phyloP scores from a whole-genome alignment of 2,888 invertebrate species.

The Cantharis rufa region DNA sequence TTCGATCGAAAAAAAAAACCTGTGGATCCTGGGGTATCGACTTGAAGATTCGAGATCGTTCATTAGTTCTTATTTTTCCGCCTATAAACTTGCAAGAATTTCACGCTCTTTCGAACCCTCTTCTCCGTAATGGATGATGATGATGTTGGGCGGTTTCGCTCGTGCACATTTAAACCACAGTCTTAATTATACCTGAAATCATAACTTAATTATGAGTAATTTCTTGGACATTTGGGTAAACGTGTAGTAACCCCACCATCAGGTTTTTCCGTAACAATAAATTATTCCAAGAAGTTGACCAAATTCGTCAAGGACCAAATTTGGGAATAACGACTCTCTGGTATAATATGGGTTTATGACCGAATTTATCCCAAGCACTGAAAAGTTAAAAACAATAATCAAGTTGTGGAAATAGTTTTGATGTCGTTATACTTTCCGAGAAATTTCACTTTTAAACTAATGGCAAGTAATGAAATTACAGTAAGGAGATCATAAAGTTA shows the following conservation, averaged over 20 bases:
- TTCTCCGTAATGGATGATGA: neutral
- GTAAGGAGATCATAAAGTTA: neutral
- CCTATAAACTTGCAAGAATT: neutral
- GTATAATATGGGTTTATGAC: no score
- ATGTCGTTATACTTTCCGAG: neutral
- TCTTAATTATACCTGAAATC: neutral
- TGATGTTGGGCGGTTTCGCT: neutral
- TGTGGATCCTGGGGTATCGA: no score
- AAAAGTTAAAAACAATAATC: neutral
- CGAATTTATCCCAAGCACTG: no score
- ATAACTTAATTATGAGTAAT: neutral
- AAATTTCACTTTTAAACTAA: neutral
- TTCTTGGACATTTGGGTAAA: neutral
- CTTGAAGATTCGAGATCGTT: no score
- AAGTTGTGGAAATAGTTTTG: neutral
- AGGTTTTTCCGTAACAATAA: neutral
- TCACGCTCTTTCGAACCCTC: neutral
- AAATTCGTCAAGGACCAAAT: neutral
- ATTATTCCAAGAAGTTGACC: neutral
- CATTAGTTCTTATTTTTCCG: neutral
- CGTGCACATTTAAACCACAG: neutral
- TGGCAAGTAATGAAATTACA: neutral
- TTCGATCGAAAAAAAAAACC: no score
- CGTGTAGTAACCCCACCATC: neutral
- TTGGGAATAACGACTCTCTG: neutral